Evolutionary conservation across 2,888 invertebrate genomes (phyloP).

Genomic region (Desoria tigrina): DNA sequence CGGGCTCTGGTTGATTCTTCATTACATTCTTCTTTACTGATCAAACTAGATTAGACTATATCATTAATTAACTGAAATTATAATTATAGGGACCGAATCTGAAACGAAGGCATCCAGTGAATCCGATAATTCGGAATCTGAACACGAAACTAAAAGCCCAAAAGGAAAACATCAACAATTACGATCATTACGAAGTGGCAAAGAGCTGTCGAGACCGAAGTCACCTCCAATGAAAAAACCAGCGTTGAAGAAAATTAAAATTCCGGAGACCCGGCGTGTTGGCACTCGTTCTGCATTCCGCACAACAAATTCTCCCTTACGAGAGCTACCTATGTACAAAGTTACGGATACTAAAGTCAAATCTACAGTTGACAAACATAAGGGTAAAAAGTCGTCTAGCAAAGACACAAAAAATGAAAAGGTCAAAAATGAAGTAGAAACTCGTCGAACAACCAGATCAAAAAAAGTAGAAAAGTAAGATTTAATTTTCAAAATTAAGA

Average conservation of each 20-base stretch:
- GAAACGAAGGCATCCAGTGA: neutral
- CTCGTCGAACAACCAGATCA: neutral
- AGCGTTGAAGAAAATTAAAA: slow-evolving; percentile 25
- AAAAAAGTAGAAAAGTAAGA: neutral
- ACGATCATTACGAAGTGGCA: slow-evolving; percentile 46
- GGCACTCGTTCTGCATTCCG: slow-evolving; percentile 49
- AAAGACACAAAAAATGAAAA: neutral
- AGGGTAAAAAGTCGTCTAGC: neutral
- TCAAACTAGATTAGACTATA: no score
- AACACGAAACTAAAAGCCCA: no score
- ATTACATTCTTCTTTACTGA: neutral
- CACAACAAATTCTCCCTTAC: slow-evolving; percentile 46
- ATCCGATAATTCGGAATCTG: neutral
- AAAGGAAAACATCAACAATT: no score
- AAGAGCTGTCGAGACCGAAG: slow-evolving; percentile 37
- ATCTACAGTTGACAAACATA: slow-evolving; percentile 4
- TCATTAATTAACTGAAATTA: no score
- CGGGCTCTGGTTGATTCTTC: slow-evolving; percentile 23
- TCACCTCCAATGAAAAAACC: slow-evolving; percentile 27
- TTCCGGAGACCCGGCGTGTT: slow-evolving; percentile 25
- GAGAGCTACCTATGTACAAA: slow-evolving; percentile 53
- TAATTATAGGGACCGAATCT: neutral
- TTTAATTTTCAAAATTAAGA: no score
- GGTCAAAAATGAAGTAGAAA: slow-evolving; percentile 1
- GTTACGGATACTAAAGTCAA: slow-evolving; percentile 35